Evolutionary conservation across 2,888 invertebrate species (phyloP).

Genomic region (Pristionchus arcanus): DNA sequence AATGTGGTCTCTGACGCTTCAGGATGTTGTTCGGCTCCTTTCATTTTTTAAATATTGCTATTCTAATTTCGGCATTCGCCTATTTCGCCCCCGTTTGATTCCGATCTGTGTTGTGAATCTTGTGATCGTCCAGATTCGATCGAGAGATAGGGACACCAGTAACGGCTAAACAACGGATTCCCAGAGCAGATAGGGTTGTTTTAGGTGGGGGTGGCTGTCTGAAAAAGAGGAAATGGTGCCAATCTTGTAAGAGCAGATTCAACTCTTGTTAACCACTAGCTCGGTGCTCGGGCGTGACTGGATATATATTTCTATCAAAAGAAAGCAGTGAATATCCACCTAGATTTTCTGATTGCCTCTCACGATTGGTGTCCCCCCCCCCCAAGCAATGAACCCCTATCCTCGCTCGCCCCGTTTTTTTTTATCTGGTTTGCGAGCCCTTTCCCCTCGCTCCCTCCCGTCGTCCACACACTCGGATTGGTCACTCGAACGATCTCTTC

Average conservation of each 20-base stretch:
- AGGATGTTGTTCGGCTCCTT: neutral
- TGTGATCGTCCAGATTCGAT: neutral
- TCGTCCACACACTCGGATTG: neutral
- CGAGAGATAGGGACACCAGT: neutral
- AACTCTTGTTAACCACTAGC: no score
- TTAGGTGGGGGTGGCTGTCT: neutral
- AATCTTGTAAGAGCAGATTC: no score
- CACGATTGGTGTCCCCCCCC: neutral
- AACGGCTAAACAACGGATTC: neutral
- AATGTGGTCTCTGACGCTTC: neutral
- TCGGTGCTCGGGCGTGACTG: no score
- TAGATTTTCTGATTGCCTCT: no score
- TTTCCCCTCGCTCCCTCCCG: neutral
- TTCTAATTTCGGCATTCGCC: neutral
- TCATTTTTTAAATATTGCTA: neutral
- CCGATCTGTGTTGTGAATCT: neutral
- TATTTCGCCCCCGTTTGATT: neutral
- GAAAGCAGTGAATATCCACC: no score
- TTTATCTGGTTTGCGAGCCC: neutral
- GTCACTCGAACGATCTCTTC: neutral
- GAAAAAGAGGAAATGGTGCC: neutral
- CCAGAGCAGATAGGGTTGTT: neutral
- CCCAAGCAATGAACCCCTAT: neutral
- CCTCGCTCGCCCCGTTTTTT: neutral
- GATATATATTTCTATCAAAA: no score